Evolutionary conservation across 2,113 vertebrate genomes (phyloP), one percentile per base, ranked within the genome.

Genomic region (Dryoscopus gambensis): DNA sequence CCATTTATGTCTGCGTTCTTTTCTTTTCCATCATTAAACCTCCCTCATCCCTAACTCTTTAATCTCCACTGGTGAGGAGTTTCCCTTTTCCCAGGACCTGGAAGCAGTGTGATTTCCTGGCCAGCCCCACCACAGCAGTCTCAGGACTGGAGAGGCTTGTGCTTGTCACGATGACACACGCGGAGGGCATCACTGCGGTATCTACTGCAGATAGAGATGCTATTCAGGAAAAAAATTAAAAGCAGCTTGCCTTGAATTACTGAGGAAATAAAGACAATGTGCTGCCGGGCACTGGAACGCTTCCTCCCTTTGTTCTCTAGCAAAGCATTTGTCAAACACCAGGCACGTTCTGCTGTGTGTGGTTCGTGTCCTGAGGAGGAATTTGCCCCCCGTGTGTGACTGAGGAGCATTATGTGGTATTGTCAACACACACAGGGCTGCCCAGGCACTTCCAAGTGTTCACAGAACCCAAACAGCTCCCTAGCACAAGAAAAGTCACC

Each of bases 281-380:
- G 71, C 65, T 88, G 22, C 40, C 1, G 16, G 59, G 68, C 63
- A 40, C 49, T 79, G 84, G 65, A 89, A 76, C 0, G 1, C 28
- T 69, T 75, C 49, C 53, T 82, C 40, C 10, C 62, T 87, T 81
- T 93, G 62, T 65, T 82, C 44, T 19, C 31, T 44, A 17, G 20
- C 83, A 11, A 44, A 77, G 63, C 49, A 80, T 84, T 64, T 84
- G 40, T 64, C 84, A 39, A 77, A 31, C 20, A 16, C 53, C 62
- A 22, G 1, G 1, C 25, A 14, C 0, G 0, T 40, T 79, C 31
- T 7, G 31, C 10, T 69, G 4, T 7, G 44, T 13, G 68, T 40
- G 64, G 39, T 64, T 30, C 0, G 0, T 87, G 89, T 74, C 83
- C 81, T 55, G 70, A 35, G 57, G 14, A 33, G 27, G 74, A 62